phyloP scores from a whole-genome alignment of 2,888 invertebrate species.

The Hirtodrosophila alboralis region DNA sequence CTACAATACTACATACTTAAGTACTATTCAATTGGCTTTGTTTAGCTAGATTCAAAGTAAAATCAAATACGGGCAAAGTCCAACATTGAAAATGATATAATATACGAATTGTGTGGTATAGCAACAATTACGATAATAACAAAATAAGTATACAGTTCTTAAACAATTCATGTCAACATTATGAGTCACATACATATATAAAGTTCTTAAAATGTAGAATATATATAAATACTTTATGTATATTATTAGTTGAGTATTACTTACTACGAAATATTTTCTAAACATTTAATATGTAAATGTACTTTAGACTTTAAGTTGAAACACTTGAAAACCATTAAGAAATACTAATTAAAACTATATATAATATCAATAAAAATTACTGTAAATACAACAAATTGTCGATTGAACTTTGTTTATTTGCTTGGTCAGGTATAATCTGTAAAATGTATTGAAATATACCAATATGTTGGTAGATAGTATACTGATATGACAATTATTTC shows the following conservation, averaged over 20 bases:
- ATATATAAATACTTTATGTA: too few species aligned
- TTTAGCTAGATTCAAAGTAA: slow-evolving; percentile 39
- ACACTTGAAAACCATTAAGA: not conserved
- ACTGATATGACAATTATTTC: slow-evolving; percentile 39
- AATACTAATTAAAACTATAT: not conserved
- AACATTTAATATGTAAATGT: not conserved
- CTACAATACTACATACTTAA: slow-evolving; percentile 8
- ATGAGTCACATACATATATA: slow-evolving; percentile 11
- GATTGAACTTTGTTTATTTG: slow-evolving; percentile 34
- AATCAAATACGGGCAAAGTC: slow-evolving; percentile 55
- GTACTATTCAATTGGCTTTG: slow-evolving; percentile 44
- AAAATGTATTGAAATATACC: slow-evolving; percentile 12
- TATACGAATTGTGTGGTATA: slow-evolving; percentile 25
- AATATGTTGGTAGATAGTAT: slow-evolving; percentile 24
- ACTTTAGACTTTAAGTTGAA: slow-evolving; percentile 1
- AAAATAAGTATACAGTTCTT: slow-evolving; percentile 27
- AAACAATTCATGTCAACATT: slow-evolving; percentile 15
- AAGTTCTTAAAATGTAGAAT: too few species aligned
- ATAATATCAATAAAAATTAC: not conserved
- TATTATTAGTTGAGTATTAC: too few species aligned
- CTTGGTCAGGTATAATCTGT: slow-evolving; percentile 25
- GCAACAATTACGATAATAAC: slow-evolving; percentile 60
- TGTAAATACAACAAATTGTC: slow-evolving; percentile 5
- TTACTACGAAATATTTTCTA: too few species aligned
- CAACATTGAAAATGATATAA: slow-evolving; percentile 46